Evolutionary conservation across 2,797 vertebrate species (phyloP), one percentile per base, ranked within the genome.

Genomic region (Dallia pectoralis): DNA sequence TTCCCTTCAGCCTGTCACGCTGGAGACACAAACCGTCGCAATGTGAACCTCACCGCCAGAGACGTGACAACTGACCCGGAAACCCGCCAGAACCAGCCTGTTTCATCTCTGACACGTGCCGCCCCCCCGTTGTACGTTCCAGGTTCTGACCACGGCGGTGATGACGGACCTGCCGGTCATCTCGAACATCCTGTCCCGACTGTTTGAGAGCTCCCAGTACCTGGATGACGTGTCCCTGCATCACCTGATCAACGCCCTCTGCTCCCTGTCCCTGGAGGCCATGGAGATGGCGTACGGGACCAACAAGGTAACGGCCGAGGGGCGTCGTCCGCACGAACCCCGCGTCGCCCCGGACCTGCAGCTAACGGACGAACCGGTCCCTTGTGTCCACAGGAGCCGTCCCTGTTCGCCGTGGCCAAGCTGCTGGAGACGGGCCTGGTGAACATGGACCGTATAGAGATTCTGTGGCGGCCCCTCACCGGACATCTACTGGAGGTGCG

Each of bases 231-330:
- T 99, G 62, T 99, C 98, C 64, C 92, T 99, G 77, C 98, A 99
- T 91, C 98, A 99, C 88, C 92, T 99, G 91, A 99, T 99, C 90
- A 99, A 99, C 47, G 97, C 98, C 12, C 95, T 99, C 79, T 99
- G 97, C 84, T 99, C 97, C 44, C 94, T 99, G 85, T 99, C 98
- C 14, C 80, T 97, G 93, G 97, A 99, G 90, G 98, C 98, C 71
- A 99, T 99, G 97, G 98, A 99, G 87, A 99, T 99, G 97, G 97
- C 97, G 67, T 98, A 96, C 83, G 97, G 97, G 81, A 99, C 96
- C 87, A 99, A 96, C 88, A 99, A 99, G 95, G 98, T 97, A 56
- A n/a, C 14, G 27, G 44, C 40, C 9, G 5, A 9, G 8, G 9
- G 9, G 1, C 40, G 8, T 3, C 40, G 40, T 14, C 40, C 1